A percentile compares a stretch with the other conserved stretches of the same genome.
Conservation (phyloP, 1,140 invertebrate genomes). For the Leptinotarsa texana region DNA sequence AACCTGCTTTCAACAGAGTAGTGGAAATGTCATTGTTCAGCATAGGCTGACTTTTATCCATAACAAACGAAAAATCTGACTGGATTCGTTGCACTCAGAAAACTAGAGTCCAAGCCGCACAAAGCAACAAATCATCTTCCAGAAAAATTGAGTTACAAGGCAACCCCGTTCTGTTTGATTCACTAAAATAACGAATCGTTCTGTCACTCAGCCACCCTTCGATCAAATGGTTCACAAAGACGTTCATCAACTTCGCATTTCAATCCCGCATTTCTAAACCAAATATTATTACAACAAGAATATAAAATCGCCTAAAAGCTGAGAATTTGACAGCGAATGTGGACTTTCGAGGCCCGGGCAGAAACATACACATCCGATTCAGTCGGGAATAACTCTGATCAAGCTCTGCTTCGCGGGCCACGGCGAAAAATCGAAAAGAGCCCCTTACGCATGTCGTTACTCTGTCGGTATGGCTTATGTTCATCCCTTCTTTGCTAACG, state of each 20-base stretch:
- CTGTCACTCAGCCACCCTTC: not conserved
- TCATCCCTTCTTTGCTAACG: conserved; percentile 28
- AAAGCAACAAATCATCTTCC: conserved; percentile 4
- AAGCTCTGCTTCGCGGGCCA: not conserved
- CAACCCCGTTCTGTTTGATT: conserved; percentile 4
- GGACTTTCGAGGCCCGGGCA: conserved; percentile 22
- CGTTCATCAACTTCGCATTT: conserved; percentile 1
- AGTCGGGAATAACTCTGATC: conserved; percentile 1
- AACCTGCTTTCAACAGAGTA: conserved; percentile 21
- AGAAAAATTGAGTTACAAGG: not conserved
- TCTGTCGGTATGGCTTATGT: conserved; percentile 15
- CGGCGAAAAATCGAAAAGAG: conserved; percentile 21
- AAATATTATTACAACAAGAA: conserved; percentile 28
- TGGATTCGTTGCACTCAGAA: not conserved
- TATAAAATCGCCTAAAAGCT: conserved; percentile 27
- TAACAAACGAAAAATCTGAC: not conserved
- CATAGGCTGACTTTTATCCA: not conserved
- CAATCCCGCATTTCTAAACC: conserved; percentile 17
- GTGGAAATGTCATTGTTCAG: conserved; percentile 5
- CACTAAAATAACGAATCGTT: not conserved
- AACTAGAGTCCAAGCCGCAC: not conserved
- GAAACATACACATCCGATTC: conserved; percentile 17
- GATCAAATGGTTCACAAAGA: not conserved
- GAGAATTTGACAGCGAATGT: conserved; percentile 29
- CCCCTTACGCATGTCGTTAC: conserved; percentile 17